Evolutionary conservation across 2,888 invertebrate species (phyloP).

Genomic region (Clanis bilineata): DNA sequence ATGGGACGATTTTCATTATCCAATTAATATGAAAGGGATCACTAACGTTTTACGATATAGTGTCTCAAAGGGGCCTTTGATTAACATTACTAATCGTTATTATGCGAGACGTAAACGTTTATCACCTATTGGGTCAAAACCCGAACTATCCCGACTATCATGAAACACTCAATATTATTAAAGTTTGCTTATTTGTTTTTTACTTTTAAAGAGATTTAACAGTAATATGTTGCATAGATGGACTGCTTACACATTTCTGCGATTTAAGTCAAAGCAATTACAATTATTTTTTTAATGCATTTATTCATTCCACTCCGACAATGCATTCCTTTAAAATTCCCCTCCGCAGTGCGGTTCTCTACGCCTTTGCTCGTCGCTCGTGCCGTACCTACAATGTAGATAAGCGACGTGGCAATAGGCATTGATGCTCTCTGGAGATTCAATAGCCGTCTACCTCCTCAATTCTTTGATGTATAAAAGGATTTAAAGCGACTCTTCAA

Average conservation of each 20-base stretch:
- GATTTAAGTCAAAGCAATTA: conserved; percentile 1
- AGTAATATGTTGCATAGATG: background rate
- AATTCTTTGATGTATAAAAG: conserved; percentile 72
- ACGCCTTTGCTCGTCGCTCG: conserved; percentile 48
- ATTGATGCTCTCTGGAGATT: conserved; percentile 77
- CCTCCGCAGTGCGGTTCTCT: conserved; percentile 36
- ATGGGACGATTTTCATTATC: background rate
- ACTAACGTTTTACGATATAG: conserved; percentile 7
- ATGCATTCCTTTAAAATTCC: conserved; percentile 64
- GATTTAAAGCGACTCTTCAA: conserved; percentile 65
- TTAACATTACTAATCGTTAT: conserved; percentile 9
- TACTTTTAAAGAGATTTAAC: background rate
- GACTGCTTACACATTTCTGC: background rate
- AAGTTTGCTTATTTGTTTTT: background rate
- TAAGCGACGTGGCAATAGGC: conserved; percentile 79
- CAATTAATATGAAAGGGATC: background rate
- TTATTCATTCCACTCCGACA: conserved; percentile 52
- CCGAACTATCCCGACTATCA: background rate
- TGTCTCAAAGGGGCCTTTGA: background rate
- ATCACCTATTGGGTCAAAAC: background rate
- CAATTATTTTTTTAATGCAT: conserved; percentile 9
- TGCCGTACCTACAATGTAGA: conserved; percentile 51
- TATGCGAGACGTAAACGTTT: background rate
- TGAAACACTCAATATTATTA: background rate
- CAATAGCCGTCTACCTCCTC: conserved; percentile 70